phyloP scores from a whole-genome alignment of 2,113 vertebrate genomes.

The Promerops cafer region DNA sequence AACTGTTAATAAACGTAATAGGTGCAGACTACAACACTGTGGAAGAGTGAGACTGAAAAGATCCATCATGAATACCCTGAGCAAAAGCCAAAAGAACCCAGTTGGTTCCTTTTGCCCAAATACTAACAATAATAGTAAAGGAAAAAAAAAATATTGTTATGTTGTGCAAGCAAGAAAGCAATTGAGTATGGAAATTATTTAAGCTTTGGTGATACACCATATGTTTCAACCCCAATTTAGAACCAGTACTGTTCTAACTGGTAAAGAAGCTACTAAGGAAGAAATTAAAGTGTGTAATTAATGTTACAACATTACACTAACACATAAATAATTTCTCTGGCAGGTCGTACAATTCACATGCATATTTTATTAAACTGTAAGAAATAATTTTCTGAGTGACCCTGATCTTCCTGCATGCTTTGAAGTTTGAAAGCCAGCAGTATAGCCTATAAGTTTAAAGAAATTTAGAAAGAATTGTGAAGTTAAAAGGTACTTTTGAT shows the following conservation, averaged over 20 bases:
- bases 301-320: constrained; percentile 71
- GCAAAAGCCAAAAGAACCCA: neutral
- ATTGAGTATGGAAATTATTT: neutral
- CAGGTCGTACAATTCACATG: constrained; percentile 73
- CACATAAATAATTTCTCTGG: constrained; percentile 76
- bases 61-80: neutral
- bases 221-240: neutral
- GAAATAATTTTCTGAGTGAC: constrained; percentile 75
- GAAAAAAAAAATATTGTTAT: neutral
- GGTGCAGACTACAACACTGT: rapidly evolving
- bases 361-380: constrained; percentile 79
- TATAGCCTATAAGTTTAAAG: constrained; percentile 82
- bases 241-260: neutral
- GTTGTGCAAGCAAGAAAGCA: neutral
- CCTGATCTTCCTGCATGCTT: constrained; percentile 74
- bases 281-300: constrained; percentile 67
- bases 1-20: neutral
- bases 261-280: constrained; percentile 1
- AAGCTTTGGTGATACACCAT: neutral
- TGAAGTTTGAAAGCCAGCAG: constrained; percentile 77
- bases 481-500: constrained; percentile 85
- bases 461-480: constrained; percentile 79
- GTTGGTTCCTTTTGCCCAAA: neutral
- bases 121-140: too few species aligned
- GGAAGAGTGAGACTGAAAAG: neutral